phyloP scores from a whole-genome alignment of 2,113 vertebrate species.

The Gallinago paraguaiae region DNA sequence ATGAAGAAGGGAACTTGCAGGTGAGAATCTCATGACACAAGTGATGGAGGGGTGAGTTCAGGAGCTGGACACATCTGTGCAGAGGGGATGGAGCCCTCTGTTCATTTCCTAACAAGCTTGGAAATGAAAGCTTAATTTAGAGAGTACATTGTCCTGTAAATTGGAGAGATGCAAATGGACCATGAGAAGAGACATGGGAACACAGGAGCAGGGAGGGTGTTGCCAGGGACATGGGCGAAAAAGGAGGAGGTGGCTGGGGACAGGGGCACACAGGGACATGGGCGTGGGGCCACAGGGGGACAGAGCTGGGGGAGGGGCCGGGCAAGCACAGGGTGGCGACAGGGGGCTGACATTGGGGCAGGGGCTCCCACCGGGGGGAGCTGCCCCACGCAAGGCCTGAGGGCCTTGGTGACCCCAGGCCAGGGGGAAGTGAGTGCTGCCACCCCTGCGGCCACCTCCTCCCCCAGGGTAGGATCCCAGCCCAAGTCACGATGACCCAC shows the following conservation, averaged over 20 bases:
- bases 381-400: not conserved
- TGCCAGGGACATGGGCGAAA: not conserved
- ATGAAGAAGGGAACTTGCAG: too few relatives aligned
- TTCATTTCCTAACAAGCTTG: not conserved
- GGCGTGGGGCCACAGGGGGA: not conserved
- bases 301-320: too few relatives aligned
- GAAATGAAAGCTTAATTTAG: not conserved
- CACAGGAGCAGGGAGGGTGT: not conserved
- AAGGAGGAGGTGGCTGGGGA: too few relatives aligned
- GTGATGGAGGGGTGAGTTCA: not conserved
- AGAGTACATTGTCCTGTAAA: not conserved
- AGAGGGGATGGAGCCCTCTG: not conserved
- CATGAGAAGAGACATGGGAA: not conserved
- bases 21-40: not conserved
- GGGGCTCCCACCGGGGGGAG: too few relatives aligned
- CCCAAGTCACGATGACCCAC: too few relatives aligned
- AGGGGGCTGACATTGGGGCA: too few relatives aligned
- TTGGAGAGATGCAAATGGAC: not conserved
- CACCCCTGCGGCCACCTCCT: too few relatives aligned
- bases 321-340: too few relatives aligned
- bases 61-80: rapidly evolving
- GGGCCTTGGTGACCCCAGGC: not conserved
- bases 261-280: too few relatives aligned
- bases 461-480: too few relatives aligned
- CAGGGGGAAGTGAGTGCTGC: not conserved